Conservation (phyloP, 2,113 vertebrate species). For the Brachyistius frenatus region DNA sequence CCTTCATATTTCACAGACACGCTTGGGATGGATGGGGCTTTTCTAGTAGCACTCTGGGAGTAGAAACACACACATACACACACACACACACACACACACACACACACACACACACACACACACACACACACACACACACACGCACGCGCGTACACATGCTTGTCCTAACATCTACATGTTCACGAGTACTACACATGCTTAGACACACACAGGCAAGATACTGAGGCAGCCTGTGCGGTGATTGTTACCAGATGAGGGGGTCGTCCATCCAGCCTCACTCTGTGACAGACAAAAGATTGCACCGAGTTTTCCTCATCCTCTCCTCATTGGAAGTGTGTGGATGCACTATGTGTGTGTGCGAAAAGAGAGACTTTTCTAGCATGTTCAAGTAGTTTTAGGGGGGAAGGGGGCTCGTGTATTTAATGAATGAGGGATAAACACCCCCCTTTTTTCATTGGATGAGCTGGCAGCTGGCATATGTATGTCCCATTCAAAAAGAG, state of each 20-base stretch:
- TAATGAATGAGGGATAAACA: slow-evolving; percentile 48
- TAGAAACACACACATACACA: slow-evolving; percentile 55
- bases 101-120: slow-evolving; percentile 52
- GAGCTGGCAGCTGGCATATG: slow-evolving; percentile 75
- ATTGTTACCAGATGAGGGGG: slow-evolving; percentile 80
- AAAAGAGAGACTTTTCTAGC: slow-evolving; percentile 35
- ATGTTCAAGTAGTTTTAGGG: slow-evolving; percentile 47
- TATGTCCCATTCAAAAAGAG: slow-evolving; percentile 66
- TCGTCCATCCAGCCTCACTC: slow-evolving; percentile 63
- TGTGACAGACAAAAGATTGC: slow-evolving; percentile 71
- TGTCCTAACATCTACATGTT: slow-evolving; percentile 45
- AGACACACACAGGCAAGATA: slow-evolving; percentile 42
- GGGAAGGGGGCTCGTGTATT: slow-evolving; percentile 33
- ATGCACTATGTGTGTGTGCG: slow-evolving; percentile 17
- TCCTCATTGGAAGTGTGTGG: slow-evolving; percentile 6
- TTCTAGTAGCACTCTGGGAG: slow-evolving; percentile 66
- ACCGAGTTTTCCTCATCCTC: slow-evolving; percentile 44
- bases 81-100: slow-evolving; percentile 35
- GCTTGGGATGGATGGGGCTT: slow-evolving; percentile 66
- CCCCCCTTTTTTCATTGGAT: slow-evolving; percentile 38
- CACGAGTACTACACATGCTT: slow-evolving; percentile 10
- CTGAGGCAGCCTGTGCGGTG: slow-evolving; percentile 70
- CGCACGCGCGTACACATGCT: slow-evolving; percentile 24
- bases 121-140: slow-evolving; percentile 51
- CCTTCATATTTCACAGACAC: slow-evolving; percentile 74